These are phyloP conservation scores for Dryocosmus kuriphilus DNA, from an alignment of 2,888 invertebrate genomes.

Conservation along the genomic window DNA sequence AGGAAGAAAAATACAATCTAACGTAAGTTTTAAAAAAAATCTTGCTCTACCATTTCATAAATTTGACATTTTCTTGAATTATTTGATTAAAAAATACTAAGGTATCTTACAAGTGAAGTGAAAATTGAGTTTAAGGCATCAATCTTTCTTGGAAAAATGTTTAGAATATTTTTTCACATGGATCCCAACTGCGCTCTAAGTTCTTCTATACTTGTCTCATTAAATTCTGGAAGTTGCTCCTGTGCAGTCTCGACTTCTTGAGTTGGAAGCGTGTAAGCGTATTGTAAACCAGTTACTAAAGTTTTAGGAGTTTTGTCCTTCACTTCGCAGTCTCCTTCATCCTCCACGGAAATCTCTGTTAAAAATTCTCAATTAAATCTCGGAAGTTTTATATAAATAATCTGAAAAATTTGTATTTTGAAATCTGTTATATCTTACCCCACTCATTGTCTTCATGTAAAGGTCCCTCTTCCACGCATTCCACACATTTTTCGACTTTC, in stretches of 20 bases:
- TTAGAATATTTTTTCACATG: conserved; percentile 80
- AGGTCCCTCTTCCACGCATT: conserved; percentile 81
- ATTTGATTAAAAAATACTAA: not conserved
- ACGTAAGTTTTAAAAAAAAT: conserved; percentile 16
- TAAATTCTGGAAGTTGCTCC: conserved; percentile 78
- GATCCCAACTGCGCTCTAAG: conserved; percentile 95
- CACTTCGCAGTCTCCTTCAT: conserved; percentile 83
- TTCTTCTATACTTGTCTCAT: conserved; percentile 88
- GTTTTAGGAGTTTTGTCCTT: conserved; percentile 71
- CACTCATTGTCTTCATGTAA: conserved; percentile 95
- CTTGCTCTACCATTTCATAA: not conserved
- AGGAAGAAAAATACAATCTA: conserved; percentile 9
- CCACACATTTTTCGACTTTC: conserved; percentile 80
- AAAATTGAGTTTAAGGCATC: conserved; percentile 37
- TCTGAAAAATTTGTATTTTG: conserved; percentile 32
- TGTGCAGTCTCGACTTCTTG: conserved; percentile 77
- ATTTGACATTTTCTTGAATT: not conserved
- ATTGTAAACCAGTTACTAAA: conserved; percentile 78
- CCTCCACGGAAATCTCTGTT: conserved; percentile 83
- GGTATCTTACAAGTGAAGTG: not conserved
- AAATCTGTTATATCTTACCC: conserved; percentile 81
- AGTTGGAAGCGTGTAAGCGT: conserved; percentile 86
- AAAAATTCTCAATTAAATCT: conserved; percentile 39
- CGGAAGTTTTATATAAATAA: not conserved
- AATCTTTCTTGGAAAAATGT: conserved; percentile 7